A percentile compares a stretch with the other conserved stretches of the same genome.
Evolutionary conservation across 2,888 invertebrate genomes (phyloP).

Genomic region (Slavum lentiscoides): DNA sequence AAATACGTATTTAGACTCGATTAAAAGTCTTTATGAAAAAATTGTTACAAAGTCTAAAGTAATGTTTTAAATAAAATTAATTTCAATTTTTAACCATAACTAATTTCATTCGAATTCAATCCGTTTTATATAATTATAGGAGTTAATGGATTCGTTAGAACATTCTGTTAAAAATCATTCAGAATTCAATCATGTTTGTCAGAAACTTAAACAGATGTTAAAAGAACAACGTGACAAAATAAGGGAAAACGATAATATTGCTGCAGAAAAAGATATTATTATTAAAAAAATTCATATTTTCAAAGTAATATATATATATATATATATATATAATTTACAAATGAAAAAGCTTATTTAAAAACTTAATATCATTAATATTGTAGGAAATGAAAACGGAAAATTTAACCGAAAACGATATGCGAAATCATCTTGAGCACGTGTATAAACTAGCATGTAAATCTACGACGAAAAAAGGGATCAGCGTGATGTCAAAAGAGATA

Average conservation of each 20-base stretch:
- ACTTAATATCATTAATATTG: conserved; percentile 36
- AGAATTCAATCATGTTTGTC: conserved; percentile 74
- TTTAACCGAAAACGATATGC: conserved; percentile 64
- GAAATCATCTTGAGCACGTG: conserved; percentile 67
- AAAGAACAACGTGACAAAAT: conserved; percentile 78
- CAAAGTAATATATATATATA: conserved; percentile 57
- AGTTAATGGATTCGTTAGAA: conserved; percentile 80
- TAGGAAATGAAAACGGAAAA: conserved; percentile 67
- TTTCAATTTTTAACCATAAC: background rate
- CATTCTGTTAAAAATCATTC: conserved; percentile 84
- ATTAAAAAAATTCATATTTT: conserved; percentile 72
- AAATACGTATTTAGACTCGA: conserved; percentile 82
- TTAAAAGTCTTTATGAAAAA: conserved; percentile 84
- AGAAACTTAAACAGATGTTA: conserved; percentile 81
- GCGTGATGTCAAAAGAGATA: conserved; percentile 73
- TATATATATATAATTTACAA: background rate
- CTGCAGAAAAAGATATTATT: conserved; percentile 83
- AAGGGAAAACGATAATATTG: conserved; percentile 77
- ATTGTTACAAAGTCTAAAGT: conserved; percentile 82
- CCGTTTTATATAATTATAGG: conserved; percentile 59
- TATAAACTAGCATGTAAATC: conserved; percentile 72
- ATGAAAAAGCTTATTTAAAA: background rate
- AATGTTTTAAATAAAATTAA: background rate
- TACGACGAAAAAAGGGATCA: conserved; percentile 79
- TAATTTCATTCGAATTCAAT: background rate